Conservation (phyloP, 2,888 invertebrate genomes). For the Nomada hirtipes region DNA sequence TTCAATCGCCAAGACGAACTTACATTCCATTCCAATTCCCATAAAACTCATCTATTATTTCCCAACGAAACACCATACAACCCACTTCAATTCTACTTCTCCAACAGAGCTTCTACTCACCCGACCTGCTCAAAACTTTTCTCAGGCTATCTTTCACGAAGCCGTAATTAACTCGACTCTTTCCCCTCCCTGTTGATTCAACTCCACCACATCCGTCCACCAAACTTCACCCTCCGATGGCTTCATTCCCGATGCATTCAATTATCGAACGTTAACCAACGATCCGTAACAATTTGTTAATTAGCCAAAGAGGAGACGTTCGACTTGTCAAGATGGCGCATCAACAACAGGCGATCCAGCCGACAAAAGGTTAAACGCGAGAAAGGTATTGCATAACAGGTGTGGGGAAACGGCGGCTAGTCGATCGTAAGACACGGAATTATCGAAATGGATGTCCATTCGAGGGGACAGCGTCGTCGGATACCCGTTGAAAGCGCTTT, state of each 20-base stretch:
- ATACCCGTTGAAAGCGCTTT: slow-evolving; percentile 31
- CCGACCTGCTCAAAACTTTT: not conserved
- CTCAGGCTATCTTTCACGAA: not conserved
- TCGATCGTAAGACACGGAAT: slow-evolving; percentile 45
- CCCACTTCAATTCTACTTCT: not conserved
- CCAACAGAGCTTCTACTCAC: not conserved
- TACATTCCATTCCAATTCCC: not conserved
- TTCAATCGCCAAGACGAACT: not conserved
- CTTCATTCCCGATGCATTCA: not conserved
- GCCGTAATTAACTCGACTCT: not conserved
- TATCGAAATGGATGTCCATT: slow-evolving; percentile 42
- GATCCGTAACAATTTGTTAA: slow-evolving; percentile 16
- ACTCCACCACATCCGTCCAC: not conserved
- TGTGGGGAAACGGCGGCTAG: not conserved
- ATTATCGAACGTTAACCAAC: slow-evolving; percentile 20
- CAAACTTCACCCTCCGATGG: not conserved
- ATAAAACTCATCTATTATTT: not conserved
- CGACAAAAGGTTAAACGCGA: slow-evolving; percentile 6
- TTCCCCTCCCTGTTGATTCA: not conserved
- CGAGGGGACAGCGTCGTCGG: not conserved
- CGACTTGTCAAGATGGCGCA: not conserved
- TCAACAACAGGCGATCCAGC: not conserved
- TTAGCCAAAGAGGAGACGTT: not conserved
- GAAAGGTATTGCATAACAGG: not conserved
- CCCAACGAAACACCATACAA: not conserved